Percentiles rank a stretch among this genome's conserved stretches.
phyloP scores from a whole-genome alignment of 2,888 invertebrate genomes.

The Athrips mouffetella region DNA sequence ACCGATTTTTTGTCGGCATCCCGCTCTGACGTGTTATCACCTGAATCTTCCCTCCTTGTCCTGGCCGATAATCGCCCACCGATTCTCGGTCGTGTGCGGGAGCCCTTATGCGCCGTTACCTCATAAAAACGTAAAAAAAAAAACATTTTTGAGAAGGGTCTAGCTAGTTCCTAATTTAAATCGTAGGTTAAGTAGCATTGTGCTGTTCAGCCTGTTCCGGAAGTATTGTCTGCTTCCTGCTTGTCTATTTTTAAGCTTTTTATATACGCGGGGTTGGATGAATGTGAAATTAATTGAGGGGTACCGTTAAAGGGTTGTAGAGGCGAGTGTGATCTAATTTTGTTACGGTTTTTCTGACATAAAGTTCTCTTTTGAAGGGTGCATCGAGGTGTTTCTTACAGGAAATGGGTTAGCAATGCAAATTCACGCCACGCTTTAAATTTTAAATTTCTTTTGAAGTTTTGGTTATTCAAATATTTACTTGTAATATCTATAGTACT shows the following conservation, averaged over 20 bases:
- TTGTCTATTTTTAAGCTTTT: slow-evolving; percentile 48
- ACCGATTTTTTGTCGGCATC: no score
- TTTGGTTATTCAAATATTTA: slow-evolving; percentile 3
- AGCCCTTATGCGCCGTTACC: slow-evolving; percentile 32
- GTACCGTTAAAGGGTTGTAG: slow-evolving; percentile 52
- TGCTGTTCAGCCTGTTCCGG: slow-evolving; percentile 46
- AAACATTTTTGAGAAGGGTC: slow-evolving; percentile 8
- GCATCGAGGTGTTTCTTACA: slow-evolving; percentile 15
- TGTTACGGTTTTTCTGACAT: slow-evolving; percentile 38
- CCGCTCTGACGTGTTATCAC: no score
- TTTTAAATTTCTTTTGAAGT: not conserved
- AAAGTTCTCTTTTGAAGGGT: slow-evolving; percentile 18
- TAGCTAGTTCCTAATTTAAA: slow-evolving; percentile 33
- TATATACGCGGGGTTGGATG: slow-evolving; percentile 49
- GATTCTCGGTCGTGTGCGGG: slow-evolving; percentile 5
- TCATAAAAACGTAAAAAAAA: slow-evolving; percentile 21
- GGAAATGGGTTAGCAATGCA: slow-evolving; percentile 17
- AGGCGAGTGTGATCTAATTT: slow-evolving; percentile 48
- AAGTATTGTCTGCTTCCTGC: slow-evolving; percentile 56
- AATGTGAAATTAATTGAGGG: slow-evolving; percentile 73
- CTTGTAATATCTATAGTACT: no score
- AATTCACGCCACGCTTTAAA: slow-evolving; percentile 7
- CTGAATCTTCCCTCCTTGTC: no score
- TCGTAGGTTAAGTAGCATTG: slow-evolving; percentile 46
- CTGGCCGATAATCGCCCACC: no score